These are phyloP conservation scores for Villa cingulata DNA, from an alignment of 2,888 invertebrate species.

Conservation along the genomic window DNA sequence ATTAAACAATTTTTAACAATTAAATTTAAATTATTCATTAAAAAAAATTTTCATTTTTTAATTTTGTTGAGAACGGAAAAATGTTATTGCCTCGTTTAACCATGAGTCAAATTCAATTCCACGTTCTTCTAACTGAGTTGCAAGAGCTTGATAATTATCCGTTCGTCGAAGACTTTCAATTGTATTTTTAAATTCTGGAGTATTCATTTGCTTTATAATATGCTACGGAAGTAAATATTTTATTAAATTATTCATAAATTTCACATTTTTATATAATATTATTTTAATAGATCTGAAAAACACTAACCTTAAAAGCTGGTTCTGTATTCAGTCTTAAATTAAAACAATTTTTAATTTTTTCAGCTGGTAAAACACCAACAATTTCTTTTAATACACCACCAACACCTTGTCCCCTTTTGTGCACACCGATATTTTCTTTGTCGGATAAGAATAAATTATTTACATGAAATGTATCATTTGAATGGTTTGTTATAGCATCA, in stretches of 20 bases:
- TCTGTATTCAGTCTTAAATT: not conserved
- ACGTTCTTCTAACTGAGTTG: not conserved
- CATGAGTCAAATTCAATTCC: not conserved
- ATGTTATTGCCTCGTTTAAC: not conserved
- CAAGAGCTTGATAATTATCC: not conserved
- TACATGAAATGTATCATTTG: not conserved
- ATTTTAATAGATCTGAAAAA: too few species aligned
- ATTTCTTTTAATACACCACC: not conserved
- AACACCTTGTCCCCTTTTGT: not conserved
- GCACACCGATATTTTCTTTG: not conserved
- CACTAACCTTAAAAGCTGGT: not conserved
- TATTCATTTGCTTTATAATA: not conserved
- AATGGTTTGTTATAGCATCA: not conserved
- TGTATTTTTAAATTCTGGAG: not conserved
- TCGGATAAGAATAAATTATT: not conserved
- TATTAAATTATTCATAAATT: not conserved
- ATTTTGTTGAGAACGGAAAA: not conserved
- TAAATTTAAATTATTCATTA: too few species aligned
- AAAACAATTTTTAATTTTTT: not conserved
- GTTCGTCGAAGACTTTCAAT: not conserved
- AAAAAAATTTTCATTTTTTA: too few species aligned
- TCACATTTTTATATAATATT: too few species aligned
- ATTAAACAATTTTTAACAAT: too few species aligned
- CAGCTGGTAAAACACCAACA: not conserved
- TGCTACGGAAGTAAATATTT: not conserved